Conservation (phyloP, 2,113 vertebrate species). For the Ptyas mucosa region DNA sequence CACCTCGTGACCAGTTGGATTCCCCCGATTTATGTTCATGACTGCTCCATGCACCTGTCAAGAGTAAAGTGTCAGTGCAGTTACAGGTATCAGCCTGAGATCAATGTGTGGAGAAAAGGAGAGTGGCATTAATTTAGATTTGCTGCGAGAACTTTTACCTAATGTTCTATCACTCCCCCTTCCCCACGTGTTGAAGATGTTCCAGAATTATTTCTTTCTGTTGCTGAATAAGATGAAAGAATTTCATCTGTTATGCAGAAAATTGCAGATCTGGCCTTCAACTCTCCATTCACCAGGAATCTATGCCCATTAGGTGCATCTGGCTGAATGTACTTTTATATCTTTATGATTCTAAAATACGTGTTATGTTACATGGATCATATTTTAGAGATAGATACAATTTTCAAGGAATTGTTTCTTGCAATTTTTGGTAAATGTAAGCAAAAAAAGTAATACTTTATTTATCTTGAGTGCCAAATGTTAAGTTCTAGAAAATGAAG, state of each 20-base stretch:
- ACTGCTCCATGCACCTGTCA: slow-evolving; percentile 40
- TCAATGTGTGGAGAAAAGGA: not conserved
- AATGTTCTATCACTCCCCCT: not conserved
- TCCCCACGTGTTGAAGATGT: not conserved
- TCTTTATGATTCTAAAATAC: not conserved
- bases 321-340: not conserved
- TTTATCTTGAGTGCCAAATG: not conserved
- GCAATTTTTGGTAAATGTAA: too few relatives aligned
- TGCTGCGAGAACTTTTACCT: not conserved
- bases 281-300: not conserved
- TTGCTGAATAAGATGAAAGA: not conserved
- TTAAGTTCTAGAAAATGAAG: not conserved
- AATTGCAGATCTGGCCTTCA: not conserved
- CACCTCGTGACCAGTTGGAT: not conserved
- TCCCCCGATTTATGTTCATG: slow-evolving; percentile 33
- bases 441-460: not conserved
- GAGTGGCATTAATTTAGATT: not conserved
- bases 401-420: not conserved
- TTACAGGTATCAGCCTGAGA: not conserved
- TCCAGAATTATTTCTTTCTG: not conserved
- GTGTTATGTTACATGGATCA: not conserved
- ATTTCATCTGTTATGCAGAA: not conserved
- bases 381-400: not conserved
- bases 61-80: not conserved
- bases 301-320: not conserved